A percentile compares a stretch with the other conserved stretches of the same genome.
These are phyloP conservation scores for Callyntrura guangdongensis DNA, from an alignment of 2,888 invertebrate species.

Conservation along the genomic window DNA sequence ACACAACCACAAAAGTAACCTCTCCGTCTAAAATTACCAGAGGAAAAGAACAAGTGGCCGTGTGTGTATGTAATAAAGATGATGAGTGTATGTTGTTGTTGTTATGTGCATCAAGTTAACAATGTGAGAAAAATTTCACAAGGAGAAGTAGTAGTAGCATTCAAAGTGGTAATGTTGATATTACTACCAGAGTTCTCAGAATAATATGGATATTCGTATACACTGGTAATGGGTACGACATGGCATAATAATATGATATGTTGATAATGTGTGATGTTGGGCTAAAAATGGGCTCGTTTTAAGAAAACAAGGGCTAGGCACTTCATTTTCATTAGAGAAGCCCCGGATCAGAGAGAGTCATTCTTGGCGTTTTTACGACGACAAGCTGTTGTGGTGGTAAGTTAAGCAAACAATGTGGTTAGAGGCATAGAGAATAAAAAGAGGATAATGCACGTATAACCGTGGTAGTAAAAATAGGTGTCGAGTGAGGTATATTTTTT, in stretches of 20 bases:
- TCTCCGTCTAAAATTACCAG: neutral
- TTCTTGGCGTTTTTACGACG: neutral
- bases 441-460: neutral
- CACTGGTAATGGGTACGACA: neutral
- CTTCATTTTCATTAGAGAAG: neutral
- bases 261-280: neutral
- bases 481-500: neutral
- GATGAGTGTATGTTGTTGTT: neutral
- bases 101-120: neutral
- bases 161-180: slow-evolving; percentile 1
- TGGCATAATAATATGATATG: neutral
- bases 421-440: too few species aligned
- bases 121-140: slow-evolving; percentile 32
- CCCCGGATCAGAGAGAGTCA: neutral
- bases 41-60: neutral
- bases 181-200: too few species aligned
- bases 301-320: slow-evolving; percentile 68
- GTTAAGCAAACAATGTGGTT: too few species aligned
- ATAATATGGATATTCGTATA: too few species aligned
- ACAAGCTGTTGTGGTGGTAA: neutral
- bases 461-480: neutral
- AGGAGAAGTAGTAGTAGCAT: neutral
- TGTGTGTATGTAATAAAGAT: neutral
- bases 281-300: neutral
- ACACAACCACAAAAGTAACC: neutral